phyloP scores from a whole-genome alignment of 2,888 invertebrate genomes.

The Deilephila elpenor region DNA sequence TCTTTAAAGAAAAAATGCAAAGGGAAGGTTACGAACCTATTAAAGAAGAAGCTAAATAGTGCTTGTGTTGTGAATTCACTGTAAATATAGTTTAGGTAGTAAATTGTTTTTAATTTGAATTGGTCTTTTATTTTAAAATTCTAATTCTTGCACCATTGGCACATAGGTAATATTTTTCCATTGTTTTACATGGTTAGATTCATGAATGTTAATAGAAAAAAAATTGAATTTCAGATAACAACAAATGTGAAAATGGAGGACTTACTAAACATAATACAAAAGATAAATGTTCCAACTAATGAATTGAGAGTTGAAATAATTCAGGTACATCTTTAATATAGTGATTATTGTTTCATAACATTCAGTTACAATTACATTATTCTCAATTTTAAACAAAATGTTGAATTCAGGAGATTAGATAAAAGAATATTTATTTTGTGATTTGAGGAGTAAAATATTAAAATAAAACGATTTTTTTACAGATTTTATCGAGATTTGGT shows the following conservation, averaged over 20 bases:
- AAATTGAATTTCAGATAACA: conserved; percentile 46
- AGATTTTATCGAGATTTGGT: no score
- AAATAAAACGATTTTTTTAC: no score
- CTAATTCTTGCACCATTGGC: background rate
- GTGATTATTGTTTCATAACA: conserved; percentile 8
- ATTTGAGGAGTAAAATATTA: no score
- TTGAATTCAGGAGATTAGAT: no score
- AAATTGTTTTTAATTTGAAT: conserved; percentile 61
- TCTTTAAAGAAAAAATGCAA: conserved; percentile 94
- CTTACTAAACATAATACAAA: conserved; percentile 41
- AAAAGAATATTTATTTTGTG: no score
- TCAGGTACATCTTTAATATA: conserved; percentile 55
- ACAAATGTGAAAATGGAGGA: conserved; percentile 52
- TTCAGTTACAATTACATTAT: no score
- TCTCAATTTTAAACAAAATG: no score
- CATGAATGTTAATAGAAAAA: background rate
- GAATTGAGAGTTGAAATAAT: conserved; percentile 52
- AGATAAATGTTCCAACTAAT: conserved; percentile 50
- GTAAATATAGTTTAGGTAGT: conserved; percentile 78
- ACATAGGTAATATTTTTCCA: background rate
- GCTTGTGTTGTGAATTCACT: conserved; percentile 56
- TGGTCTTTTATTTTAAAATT: conserved; percentile 62
- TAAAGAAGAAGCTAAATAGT: conserved; percentile 61
- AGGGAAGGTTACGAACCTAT: conserved; percentile 94
- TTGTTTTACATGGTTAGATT: background rate